Evolutionary conservation across 2,888 invertebrate genomes (phyloP).

Genomic region (Cryptus viduatorius): DNA sequence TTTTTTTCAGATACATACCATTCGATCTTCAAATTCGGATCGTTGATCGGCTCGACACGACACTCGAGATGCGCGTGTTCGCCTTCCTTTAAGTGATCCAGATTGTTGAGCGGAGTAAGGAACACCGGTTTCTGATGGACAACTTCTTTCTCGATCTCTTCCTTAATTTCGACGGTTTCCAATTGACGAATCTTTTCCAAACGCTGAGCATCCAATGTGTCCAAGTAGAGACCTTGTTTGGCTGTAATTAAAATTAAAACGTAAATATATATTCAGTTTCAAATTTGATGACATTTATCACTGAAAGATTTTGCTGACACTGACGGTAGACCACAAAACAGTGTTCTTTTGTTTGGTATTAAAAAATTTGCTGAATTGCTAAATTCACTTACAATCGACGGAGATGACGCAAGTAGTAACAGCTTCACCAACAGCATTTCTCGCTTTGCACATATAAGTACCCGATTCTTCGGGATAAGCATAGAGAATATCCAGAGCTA

Average conservation of each 20-base stretch:
- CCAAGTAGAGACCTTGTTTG: slow-evolving; percentile 93
- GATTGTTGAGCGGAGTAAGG: slow-evolving; percentile 94
- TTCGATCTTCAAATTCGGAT: slow-evolving; percentile 95
- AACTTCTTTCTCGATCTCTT: slow-evolving; percentile 91
- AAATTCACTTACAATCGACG: slow-evolving; percentile 90
- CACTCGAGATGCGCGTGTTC: slow-evolving; percentile 97
- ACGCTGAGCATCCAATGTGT: slow-evolving; percentile 96
- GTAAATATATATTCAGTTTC: slow-evolving; percentile 40
- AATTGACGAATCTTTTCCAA: slow-evolving; percentile 95
- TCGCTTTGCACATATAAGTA: slow-evolving; percentile 98
- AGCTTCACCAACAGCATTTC: slow-evolving; percentile 97
- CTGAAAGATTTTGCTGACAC: slow-evolving; percentile 50
- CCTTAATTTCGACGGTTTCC: slow-evolving; percentile 92
- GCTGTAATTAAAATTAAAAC: slow-evolving; percentile 85
- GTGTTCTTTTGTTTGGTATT: slow-evolving; percentile 22
- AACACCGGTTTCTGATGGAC: slow-evolving; percentile 95
- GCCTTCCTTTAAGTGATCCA: slow-evolving; percentile 95
- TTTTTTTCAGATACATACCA: slow-evolving; percentile 87
- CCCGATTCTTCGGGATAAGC: slow-evolving; percentile 99
- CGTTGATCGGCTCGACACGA: slow-evolving; percentile 96
- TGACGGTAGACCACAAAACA: not conserved
- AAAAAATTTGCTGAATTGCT: not conserved
- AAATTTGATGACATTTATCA: slow-evolving; percentile 13
- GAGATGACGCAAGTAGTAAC: slow-evolving; percentile 96
- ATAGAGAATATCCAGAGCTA: slow-evolving; percentile 97